Evolutionary conservation across 2,888 invertebrate genomes (phyloP).

Genomic region (Latheticus oryzae): DNA sequence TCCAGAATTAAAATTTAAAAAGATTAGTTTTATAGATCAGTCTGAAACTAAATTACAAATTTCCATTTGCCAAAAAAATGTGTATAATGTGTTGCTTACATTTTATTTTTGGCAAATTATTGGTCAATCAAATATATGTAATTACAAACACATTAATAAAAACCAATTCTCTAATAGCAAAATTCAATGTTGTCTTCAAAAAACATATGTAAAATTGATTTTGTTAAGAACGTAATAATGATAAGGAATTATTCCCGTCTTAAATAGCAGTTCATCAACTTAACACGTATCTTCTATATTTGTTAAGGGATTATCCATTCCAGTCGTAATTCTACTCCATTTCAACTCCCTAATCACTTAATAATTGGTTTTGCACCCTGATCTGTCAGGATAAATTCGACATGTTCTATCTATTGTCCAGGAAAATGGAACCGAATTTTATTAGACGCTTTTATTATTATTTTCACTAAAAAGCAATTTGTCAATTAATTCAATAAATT

Average conservation of each 20-base stretch:
- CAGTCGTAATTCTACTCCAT: conserved; percentile 32
- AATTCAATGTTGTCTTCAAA: no score
- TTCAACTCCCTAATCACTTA: conserved; percentile 35
- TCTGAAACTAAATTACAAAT: no score
- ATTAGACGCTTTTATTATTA: conserved; percentile 29
- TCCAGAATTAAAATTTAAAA: no score
- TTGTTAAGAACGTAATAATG: no score
- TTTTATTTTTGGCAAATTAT: no score
- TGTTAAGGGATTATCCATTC: conserved; percentile 39
- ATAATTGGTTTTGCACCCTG: conserved; percentile 36
- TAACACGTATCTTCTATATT: conserved; percentile 32
- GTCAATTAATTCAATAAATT: conserved; percentile 34
- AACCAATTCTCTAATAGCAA: no score
- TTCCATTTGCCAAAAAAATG: no score
- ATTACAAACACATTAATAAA: no score
- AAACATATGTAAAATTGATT: no score
- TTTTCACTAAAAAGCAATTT: conserved; percentile 3
- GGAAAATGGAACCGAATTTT: conserved; percentile 2
- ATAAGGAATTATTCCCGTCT: conserved; percentile 19
- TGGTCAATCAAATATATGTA: no score
- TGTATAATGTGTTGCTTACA: no score
- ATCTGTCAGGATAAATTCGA: conserved; percentile 27
- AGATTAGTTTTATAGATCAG: no score
- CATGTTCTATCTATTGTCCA: conserved; percentile 26
- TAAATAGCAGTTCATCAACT: conserved; percentile 36